Evolutionary conservation across 2,797 vertebrate genomes (phyloP).

Genomic region (Enteromius treurensis): DNA sequence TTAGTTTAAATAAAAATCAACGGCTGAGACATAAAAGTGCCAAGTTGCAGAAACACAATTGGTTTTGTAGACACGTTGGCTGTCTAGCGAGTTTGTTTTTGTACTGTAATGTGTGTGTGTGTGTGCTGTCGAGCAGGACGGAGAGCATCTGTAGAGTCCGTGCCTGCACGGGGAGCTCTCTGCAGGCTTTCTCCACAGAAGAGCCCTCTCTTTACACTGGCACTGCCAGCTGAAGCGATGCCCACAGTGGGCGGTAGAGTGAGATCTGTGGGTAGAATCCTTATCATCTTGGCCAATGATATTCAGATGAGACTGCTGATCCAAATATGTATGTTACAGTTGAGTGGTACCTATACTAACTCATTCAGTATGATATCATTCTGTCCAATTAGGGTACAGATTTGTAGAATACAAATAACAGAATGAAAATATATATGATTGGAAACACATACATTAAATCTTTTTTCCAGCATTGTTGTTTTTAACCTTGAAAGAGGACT

Average conservation of each 20-base stretch:
- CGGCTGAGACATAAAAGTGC: not conserved
- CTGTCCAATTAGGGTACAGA: too few relatives aligned
- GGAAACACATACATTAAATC: not conserved
- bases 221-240: conserved; percentile 24
- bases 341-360: not conserved
- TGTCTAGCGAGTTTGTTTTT: conserved; percentile 7
- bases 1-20: not conserved
- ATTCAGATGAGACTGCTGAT: not conserved
- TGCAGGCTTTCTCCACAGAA: conserved; percentile 31
- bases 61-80: conserved; percentile 5
- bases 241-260: conserved; percentile 31
- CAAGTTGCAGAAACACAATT: not conserved
- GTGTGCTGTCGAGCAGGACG: conserved; percentile 9
- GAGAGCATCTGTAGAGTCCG: conserved; percentile 31
- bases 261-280: conserved; percentile 22
- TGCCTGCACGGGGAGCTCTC: conserved; percentile 20
- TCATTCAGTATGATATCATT: not conserved
- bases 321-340: not conserved
- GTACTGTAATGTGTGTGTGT: not conserved
- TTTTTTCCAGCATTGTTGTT: not conserved
- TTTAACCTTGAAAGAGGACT: conserved; percentile 21
- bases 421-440: not conserved
- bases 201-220: conserved; percentile 20
- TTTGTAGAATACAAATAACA: not conserved
- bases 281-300: conserved; percentile 14